Evolutionary conservation across 1,140 invertebrate species (phyloP).

Genomic region (Conus ventricosus): DNA sequence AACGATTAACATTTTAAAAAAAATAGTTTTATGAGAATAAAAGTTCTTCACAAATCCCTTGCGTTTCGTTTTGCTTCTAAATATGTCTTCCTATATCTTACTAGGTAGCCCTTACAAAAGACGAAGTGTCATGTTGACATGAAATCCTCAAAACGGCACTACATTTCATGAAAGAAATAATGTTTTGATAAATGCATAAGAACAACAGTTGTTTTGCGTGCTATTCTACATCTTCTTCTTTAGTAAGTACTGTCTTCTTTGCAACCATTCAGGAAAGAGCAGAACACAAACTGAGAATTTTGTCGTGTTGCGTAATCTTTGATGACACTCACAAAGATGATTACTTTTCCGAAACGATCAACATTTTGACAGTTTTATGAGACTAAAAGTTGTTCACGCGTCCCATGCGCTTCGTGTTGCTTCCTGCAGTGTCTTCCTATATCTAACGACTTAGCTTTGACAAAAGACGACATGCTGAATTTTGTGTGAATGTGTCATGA

Average conservation of each 20-base stretch:
- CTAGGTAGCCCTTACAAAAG: neutral
- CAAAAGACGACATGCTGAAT: neutral
- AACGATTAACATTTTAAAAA: neutral
- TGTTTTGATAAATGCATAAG: neutral
- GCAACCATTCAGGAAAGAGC: neutral
- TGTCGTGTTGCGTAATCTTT: conserved; percentile 7
- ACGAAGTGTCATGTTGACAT: neutral
- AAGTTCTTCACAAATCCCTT: neutral
- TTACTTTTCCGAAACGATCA: neutral
- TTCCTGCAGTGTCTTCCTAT: neutral
- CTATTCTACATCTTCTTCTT: neutral
- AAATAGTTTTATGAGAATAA: neutral
- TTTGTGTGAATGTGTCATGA: conserved; percentile 5
- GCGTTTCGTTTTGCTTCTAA: too few species aligned
- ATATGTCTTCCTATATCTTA: neutral
- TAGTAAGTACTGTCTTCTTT: neutral
- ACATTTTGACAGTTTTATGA: neutral
- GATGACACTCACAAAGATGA: neutral
- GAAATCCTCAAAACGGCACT: neutral
- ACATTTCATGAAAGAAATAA: neutral
- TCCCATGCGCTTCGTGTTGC: neutral
- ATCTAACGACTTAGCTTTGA: neutral
- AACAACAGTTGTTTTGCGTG: neutral
- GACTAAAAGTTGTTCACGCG: neutral
- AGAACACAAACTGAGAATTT: neutral